Evolutionary conservation across 1,140 invertebrate genomes (phyloP).

Genomic region (Drosophila nigromelanica): DNA sequence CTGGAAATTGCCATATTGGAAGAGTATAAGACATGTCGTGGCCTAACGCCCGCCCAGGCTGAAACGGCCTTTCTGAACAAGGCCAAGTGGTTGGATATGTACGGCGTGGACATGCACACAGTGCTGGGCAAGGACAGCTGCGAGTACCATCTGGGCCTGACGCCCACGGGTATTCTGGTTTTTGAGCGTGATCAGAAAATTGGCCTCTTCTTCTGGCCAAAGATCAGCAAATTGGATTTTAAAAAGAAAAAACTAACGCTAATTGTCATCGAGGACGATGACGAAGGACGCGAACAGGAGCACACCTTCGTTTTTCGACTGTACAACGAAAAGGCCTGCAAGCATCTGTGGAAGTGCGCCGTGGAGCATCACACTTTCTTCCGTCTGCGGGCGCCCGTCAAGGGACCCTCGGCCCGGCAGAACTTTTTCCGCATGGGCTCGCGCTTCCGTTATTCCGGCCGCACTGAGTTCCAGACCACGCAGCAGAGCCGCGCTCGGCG

Average conservation of each 20-base stretch:
- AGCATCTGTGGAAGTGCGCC: constrained; percentile 99
- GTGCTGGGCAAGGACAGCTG: constrained; percentile 97
- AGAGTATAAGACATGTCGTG: constrained; percentile 93
- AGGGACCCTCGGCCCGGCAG: constrained; percentile 94
- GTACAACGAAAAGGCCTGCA: constrained; percentile 98
- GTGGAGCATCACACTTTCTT: constrained; percentile 99
- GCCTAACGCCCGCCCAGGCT: constrained; percentile 94
- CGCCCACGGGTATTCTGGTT: constrained; percentile 98
- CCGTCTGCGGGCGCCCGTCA: constrained; percentile 94
- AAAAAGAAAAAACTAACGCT: constrained; percentile 98
- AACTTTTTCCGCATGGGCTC: constrained; percentile 99
- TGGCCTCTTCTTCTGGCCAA: constrained; percentile 99
- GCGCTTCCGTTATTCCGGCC: constrained; percentile 95
- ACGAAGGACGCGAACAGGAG: constrained; percentile 95
- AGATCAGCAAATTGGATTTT: constrained; percentile 96
- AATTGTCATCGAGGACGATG: constrained; percentile 98
- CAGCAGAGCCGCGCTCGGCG: constrained; percentile 93
- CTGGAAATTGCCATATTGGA: constrained; percentile 96
- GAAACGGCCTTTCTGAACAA: constrained; percentile 96
- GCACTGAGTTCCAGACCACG: constrained; percentile 98
- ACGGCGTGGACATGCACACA: constrained; percentile 97
- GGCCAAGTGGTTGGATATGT: constrained; percentile 98
- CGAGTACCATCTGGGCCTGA: constrained; percentile 98
- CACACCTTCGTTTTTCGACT: constrained; percentile 96
- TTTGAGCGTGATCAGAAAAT: constrained; percentile 98